phyloP scores from a whole-genome alignment of 2,113 vertebrate genomes.

The Sphyrna mokarran region DNA sequence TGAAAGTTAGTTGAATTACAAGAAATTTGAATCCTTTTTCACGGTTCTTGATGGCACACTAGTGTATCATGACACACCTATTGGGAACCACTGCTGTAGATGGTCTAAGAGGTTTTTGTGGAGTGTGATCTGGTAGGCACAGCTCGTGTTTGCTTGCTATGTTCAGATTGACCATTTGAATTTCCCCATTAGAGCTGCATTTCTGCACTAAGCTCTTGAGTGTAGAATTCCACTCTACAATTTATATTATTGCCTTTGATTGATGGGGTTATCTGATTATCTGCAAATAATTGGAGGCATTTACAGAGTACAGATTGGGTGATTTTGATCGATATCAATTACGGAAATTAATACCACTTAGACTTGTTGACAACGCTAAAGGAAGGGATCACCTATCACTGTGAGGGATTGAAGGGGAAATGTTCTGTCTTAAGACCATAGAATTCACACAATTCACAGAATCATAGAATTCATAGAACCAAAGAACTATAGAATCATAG shows the following conservation, averaged over 20 bases:
- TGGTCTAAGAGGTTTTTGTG: no score
- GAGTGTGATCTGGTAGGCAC: no score
- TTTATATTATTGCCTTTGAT: neutral
- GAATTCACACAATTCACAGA: no score
- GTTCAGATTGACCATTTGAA: no score
- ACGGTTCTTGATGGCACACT: no score
- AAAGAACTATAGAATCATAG: no score
- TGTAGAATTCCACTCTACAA: neutral
- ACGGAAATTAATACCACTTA: neutral
- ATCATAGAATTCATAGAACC: no score
- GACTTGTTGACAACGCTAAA: neutral
- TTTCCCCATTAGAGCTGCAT: neutral
- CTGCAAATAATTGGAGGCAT: neutral
- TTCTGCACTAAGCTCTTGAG: neutral
- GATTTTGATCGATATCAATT: neutral
- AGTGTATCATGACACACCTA: no score
- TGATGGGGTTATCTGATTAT: neutral
- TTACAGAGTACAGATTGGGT: neutral
- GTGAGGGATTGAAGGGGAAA: neutral
- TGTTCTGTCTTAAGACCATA: neutral
- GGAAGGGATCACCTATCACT: neutral
- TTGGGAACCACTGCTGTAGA: no score
- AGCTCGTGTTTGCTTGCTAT: no score
- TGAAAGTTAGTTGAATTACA: no score
- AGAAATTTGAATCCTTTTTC: no score